Evolutionary conservation across 2,113 vertebrate species (phyloP).

Genomic region (Plotosus lineatus): DNA sequence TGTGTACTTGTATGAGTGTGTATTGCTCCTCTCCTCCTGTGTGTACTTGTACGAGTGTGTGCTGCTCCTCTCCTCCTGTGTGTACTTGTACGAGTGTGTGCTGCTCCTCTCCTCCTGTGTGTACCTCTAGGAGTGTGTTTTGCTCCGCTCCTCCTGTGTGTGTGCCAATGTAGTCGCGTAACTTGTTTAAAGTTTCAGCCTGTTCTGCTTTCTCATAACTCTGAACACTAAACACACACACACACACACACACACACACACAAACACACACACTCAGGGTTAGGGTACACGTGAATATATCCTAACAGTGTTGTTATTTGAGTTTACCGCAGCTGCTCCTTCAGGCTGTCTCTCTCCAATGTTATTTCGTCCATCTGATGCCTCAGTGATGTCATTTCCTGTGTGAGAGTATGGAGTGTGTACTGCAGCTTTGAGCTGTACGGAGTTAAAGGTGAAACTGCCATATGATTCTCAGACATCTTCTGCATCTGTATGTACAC

Average conservation of each 20-base stretch:
- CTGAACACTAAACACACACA: slow-evolving; percentile 32
- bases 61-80: neutral
- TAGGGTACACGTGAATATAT: neutral
- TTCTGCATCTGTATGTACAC: slow-evolving; percentile 56
- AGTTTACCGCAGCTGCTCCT: slow-evolving; percentile 68
- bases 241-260: neutral
- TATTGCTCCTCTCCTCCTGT: too few relatives aligned
- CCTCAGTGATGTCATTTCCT: slow-evolving; percentile 66
- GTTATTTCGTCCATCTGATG: slow-evolving; percentile 57
- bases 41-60: slow-evolving; percentile 2
- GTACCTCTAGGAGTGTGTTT: slow-evolving; percentile 55
- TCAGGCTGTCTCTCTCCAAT: slow-evolving; percentile 67
- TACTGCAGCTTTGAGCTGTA: slow-evolving; percentile 62
- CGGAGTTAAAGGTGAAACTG: slow-evolving; percentile 46
- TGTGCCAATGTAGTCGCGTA: slow-evolving; percentile 75
- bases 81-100: neutral
- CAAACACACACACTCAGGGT: neutral
- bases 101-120: slow-evolving; percentile 50
- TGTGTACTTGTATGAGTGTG: neutral
- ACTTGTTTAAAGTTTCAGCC: slow-evolving; percentile 69
- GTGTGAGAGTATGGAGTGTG: slow-evolving; percentile 56
- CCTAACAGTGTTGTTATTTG: neutral
- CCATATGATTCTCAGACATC: slow-evolving; percentile 56
- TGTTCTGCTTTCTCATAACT: slow-evolving; percentile 63
- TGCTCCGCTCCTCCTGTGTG: slow-evolving; percentile 66